Percentiles rank a stretch among this genome's conserved stretches.
Evolutionary conservation across 1,140 invertebrate species (phyloP).

Genomic region (Orchesella cincta): DNA sequence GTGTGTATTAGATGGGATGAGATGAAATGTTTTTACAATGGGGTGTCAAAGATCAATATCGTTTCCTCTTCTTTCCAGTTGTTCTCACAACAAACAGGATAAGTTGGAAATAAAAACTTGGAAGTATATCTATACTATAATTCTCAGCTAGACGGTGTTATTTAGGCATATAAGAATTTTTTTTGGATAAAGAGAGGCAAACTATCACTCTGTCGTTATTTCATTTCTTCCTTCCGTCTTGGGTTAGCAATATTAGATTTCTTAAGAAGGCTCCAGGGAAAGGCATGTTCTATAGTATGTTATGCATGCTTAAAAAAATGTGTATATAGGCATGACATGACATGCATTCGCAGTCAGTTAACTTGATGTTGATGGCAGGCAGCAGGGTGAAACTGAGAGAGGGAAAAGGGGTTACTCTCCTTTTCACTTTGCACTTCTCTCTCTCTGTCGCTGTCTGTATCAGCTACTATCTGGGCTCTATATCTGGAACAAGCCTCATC

Average conservation of each 20-base stretch:
- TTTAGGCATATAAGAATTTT: too few species aligned
- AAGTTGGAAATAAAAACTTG: too few species aligned
- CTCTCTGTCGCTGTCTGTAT: too few species aligned
- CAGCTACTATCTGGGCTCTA: neutral
- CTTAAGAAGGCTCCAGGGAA: neutral
- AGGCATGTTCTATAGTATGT: neutral
- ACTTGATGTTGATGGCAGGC: neutral
- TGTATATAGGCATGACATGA: neutral
- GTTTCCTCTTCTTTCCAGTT: neutral
- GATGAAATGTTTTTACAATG: constrained; percentile 44
- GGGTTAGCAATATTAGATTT: constrained; percentile 3
- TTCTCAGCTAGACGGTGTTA: too few species aligned
- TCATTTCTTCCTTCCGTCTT: neutral
- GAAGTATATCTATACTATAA: too few species aligned
- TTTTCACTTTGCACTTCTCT: too few species aligned
- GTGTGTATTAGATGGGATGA: constrained; percentile 15
- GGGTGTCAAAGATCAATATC: constrained; percentile 49
- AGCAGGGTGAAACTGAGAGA: neutral
- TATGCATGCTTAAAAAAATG: neutral
- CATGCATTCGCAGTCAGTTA: too few species aligned
- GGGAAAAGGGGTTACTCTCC: neutral
- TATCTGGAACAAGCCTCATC: too few species aligned
- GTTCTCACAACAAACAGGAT: neutral
- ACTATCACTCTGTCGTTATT: neutral
- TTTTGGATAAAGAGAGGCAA: neutral